Evolutionary conservation across 2,888 invertebrate genomes (phyloP).

Genomic region (Malacosoma neustria): DNA sequence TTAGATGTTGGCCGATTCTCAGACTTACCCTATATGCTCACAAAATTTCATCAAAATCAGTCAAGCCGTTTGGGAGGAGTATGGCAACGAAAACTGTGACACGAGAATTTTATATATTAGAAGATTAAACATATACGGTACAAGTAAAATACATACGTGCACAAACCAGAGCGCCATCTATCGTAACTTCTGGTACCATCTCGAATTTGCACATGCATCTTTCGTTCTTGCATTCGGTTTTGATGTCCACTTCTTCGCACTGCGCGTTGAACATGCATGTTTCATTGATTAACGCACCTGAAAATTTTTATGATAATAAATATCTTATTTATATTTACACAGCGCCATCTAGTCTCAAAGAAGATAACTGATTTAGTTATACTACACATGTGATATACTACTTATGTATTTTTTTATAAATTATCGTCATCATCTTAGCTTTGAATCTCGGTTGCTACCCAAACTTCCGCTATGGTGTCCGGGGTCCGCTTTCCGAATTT

Average conservation of each 20-base stretch:
- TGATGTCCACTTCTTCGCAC: constrained; percentile 82
- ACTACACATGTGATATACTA: neutral
- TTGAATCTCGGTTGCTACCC: constrained; percentile 1
- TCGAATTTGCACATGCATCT: constrained; percentile 87
- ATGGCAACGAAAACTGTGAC: no score
- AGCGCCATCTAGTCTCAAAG: no score
- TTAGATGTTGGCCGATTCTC: no score
- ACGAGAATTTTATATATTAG: no score
- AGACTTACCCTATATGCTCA: no score
- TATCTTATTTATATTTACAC: no score
- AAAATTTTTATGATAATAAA: constrained; percentile 25
- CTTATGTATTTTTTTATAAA: neutral
- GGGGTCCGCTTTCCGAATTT: no score
- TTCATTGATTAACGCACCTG: constrained; percentile 87
- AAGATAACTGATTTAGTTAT: neutral
- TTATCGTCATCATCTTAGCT: neutral
- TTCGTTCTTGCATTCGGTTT: constrained; percentile 87
- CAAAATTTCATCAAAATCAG: no score
- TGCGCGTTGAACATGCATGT: constrained; percentile 89
- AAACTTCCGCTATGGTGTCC: no score
- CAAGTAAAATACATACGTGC: constrained; percentile 78
- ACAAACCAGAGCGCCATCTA: constrained; percentile 83
- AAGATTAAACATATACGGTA: no score
- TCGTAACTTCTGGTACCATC: constrained; percentile 79
- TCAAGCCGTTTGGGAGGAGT: no score